Evolutionary conservation across 2,888 invertebrate genomes (phyloP).

Genomic region (Drosophila emarginata): DNA sequence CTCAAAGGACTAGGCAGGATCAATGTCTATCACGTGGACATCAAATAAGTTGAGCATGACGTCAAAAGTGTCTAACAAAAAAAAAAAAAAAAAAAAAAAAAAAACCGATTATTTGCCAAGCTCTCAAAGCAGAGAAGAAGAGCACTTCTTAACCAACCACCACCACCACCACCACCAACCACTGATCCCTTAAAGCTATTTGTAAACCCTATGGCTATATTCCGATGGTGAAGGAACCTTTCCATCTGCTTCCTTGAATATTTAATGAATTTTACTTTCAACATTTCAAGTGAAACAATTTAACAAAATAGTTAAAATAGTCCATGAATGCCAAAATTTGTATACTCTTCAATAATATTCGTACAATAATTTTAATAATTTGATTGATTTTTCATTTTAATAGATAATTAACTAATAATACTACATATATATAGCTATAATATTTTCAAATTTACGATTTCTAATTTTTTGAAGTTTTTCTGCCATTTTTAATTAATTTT

Average conservation of each 20-base stretch:
- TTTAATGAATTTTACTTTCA: conserved; percentile 66
- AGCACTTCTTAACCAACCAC: conserved; percentile 23
- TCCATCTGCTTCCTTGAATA: conserved; percentile 17
- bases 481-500: too few relatives aligned
- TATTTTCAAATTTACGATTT: too few relatives aligned
- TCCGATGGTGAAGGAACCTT: conserved; percentile 53
- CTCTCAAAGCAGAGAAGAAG: conserved; percentile 16
- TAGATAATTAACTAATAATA: too few relatives aligned
- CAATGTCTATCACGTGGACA: conserved; percentile 24
- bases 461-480: too few relatives aligned
- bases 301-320: neutral
- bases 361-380: too few relatives aligned
- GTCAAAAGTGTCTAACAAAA: conserved; percentile 22
- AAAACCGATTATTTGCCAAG: conserved; percentile 25
- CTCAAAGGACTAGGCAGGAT: conserved; percentile 31
- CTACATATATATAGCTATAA: too few relatives aligned
- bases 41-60: conserved; percentile 18
- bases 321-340: neutral
- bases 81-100: conserved; percentile 30
- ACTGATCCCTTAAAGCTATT: neutral
- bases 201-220: neutral
- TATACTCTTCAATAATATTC: neutral
- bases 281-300: conserved; percentile 54
- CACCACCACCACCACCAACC: conserved; percentile 19
- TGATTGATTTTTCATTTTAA: too few relatives aligned